phyloP scores from a whole-genome alignment of 2,888 invertebrate species.

The Cantharis rufa region DNA sequence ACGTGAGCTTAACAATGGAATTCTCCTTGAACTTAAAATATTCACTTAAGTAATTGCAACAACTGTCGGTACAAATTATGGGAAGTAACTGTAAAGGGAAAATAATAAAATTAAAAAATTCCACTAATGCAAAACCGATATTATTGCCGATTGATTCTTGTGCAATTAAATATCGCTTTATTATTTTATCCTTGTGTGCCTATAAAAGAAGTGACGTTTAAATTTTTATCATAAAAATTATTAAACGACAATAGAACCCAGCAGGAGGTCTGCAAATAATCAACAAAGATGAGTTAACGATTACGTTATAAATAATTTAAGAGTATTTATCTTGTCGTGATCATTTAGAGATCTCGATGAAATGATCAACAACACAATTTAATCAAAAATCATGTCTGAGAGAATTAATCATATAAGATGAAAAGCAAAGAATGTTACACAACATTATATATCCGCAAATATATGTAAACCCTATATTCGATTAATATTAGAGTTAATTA shows the following conservation, averaged over 20 bases:
- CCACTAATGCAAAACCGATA: neutral
- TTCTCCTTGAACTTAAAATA: slow-evolving; percentile 13
- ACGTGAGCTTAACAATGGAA: slow-evolving; percentile 9
- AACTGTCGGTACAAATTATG: neutral
- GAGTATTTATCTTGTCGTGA: neutral
- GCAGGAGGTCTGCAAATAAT: neutral
- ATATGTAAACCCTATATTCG: neutral
- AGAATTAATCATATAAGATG: neutral
- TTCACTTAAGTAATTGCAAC: neutral
- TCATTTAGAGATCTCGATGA: neutral
- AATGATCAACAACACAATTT: neutral
- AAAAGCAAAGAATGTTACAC: neutral
- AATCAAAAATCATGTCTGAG: neutral
- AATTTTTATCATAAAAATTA: neutral
- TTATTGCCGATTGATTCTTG: neutral
- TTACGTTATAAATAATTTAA: neutral
- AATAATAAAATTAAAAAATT: neutral
- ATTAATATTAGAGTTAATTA: too few relatives aligned
- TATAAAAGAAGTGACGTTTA: neutral
- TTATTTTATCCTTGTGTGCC: neutral
- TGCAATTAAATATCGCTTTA: neutral
- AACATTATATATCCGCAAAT: neutral
- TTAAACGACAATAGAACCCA: neutral
- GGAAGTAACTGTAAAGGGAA: neutral
- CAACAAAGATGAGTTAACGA: neutral